Evolutionary conservation across 2,113 vertebrate genomes (phyloP).

Genomic region (Urocynchramus pylzowi): DNA sequence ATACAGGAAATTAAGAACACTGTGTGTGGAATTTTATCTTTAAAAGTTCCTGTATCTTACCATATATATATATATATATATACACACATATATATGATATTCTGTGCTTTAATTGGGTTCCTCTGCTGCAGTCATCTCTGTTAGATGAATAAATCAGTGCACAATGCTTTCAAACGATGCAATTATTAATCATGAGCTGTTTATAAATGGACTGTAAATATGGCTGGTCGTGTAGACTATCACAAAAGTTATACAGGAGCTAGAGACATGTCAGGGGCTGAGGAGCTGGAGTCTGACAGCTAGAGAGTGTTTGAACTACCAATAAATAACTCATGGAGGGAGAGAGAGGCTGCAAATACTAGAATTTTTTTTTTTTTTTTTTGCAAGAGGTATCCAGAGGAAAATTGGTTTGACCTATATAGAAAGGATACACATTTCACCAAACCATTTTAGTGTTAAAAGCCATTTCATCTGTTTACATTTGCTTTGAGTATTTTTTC

Average conservation of each 20-base stretch:
- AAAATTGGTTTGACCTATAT: not conserved
- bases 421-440: not conserved
- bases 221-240: not conserved
- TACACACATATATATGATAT: fast-evolving
- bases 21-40: not conserved
- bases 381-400: not conserved
- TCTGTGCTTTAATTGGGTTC: not conserved
- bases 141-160: not conserved
- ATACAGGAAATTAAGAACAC: not conserved
- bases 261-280: not conserved
- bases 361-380: not conserved
- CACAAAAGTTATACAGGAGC: not conserved
- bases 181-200: not conserved
- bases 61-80: fast-evolving
- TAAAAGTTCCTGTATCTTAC: not conserved
- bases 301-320: not conserved
- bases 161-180: not conserved
- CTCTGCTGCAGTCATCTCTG: not conserved
- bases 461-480: not conserved
- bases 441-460: not conserved
- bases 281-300: not conserved
- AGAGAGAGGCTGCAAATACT: not conserved
- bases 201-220: not conserved
- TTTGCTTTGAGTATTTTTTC: not conserved
- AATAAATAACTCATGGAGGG: not conserved